phyloP scores from a whole-genome alignment of 2,113 vertebrate genomes.

The Passer montanus region DNA sequence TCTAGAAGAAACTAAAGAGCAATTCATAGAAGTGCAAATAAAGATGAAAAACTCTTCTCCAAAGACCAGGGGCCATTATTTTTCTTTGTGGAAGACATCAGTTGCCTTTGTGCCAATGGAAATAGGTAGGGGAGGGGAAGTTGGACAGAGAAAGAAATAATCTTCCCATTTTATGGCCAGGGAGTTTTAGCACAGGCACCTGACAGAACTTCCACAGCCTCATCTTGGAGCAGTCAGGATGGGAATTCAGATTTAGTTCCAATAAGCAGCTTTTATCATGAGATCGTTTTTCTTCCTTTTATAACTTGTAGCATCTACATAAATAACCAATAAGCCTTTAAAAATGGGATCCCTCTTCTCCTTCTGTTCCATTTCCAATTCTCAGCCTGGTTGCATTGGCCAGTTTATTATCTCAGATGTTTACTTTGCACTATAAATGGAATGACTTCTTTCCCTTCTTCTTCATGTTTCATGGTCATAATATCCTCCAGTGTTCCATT shows the following conservation, averaged over 20 bases:
- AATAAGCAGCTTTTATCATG: constrained; percentile 28
- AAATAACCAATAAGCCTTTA: constrained; percentile 29
- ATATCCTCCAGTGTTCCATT: constrained; percentile 24
- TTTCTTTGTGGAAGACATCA: background rate
- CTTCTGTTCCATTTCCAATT: constrained; percentile 10
- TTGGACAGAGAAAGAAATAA: background rate
- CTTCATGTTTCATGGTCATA: constrained; percentile 37
- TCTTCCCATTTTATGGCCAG: background rate
- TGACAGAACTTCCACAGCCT: background rate
- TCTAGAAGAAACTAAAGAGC: background rate
- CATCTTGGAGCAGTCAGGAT: background rate
- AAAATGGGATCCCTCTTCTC: background rate
- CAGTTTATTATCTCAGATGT: constrained; percentile 62
- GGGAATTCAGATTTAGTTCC: constrained; percentile 24
- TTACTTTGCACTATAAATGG: constrained; percentile 61
- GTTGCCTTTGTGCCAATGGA: background rate
- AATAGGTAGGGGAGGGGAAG: background rate
- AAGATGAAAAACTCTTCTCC: background rate
- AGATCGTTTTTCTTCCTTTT: constrained; percentile 9
- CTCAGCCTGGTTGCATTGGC: background rate
- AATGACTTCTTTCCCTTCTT: constrained; percentile 25
- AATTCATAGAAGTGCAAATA: background rate
- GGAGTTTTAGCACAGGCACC: background rate
- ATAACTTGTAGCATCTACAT: background rate
- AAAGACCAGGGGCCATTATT: fast-evolving